Evolutionary conservation across 2,113 vertebrate genomes (phyloP).

Genomic region (Eulemur rufifrons): DNA sequence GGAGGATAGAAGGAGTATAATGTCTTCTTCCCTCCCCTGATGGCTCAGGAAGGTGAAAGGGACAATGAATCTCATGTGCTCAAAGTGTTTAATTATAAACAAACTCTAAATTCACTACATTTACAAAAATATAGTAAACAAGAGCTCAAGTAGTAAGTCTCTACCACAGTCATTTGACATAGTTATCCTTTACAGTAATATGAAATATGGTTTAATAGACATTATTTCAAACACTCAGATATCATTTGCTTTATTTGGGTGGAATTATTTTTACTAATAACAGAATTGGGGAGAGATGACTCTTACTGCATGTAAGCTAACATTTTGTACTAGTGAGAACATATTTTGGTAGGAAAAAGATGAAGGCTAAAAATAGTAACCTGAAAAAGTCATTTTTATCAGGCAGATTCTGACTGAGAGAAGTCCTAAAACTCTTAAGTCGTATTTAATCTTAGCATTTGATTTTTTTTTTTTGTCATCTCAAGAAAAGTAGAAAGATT

Average conservation of each 20-base stretch:
- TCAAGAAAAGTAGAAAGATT: conserved; percentile 39
- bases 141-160: background rate
- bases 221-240: conserved; percentile 41
- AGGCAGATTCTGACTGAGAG: conserved; percentile 47
- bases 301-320: conserved; percentile 61
- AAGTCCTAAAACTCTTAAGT: conserved; percentile 49
- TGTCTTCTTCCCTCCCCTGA: background rate
- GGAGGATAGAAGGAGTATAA: background rate
- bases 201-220: background rate
- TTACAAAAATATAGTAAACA: conserved; percentile 14
- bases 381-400: conserved; percentile 71
- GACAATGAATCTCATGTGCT: background rate
- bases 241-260: conserved; percentile 59
- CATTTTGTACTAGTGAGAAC: conserved; percentile 74
- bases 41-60: background rate
- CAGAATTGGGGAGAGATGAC: conserved; percentile 49
- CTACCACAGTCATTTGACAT: background rate
- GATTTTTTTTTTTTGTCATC: background rate
- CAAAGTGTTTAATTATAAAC: conserved; percentile 9
- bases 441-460: conserved; percentile 13
- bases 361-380: conserved; percentile 71
- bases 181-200: background rate
- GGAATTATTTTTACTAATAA: conserved; percentile 68
- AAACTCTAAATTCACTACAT: background rate
- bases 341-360: conserved; percentile 76